Conservation (phyloP, 2,797 vertebrate species). For the Dipus sagitta region DNA sequence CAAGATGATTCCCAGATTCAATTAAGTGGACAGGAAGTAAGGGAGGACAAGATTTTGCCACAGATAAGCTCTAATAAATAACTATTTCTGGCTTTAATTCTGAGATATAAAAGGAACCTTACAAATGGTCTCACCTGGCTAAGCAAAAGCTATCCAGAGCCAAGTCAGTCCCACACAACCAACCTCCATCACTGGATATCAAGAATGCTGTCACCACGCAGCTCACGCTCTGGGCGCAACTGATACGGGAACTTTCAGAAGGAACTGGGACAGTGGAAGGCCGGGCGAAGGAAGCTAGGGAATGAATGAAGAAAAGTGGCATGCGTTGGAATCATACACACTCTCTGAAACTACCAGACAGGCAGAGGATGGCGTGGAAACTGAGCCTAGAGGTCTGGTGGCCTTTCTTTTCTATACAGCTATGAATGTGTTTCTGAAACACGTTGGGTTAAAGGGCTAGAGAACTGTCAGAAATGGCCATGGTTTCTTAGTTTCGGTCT, state of each 20-base stretch:
- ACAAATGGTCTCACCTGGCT: background rate
- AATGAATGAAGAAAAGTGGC: conserved; percentile 58
- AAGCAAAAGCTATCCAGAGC: background rate
- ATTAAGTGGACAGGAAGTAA: no score
- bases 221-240: conserved; percentile 60
- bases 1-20: no score
- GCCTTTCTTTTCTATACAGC: conserved; percentile 58
- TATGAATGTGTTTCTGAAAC: conserved; percentile 41
- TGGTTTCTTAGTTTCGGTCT: conserved; percentile 69
- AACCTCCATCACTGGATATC: conserved; percentile 72
- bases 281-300: background rate
- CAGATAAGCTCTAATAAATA: background rate
- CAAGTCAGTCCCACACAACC: conserved; percentile 18
- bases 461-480: conserved; percentile 69
- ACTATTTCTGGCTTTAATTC: conserved; percentile 1
- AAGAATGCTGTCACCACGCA: conserved; percentile 77
- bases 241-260: conserved; percentile 71
- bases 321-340: conserved; percentile 36
- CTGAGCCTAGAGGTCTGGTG: background rate
- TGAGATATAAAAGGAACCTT: conserved; percentile 1
- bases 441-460: conserved; percentile 45
- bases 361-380: background rate
- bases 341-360: conserved; percentile 61
- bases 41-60: background rate
- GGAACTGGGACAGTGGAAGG: conserved; percentile 66